Percentiles rank a stretch among this genome's conserved stretches.
These are phyloP conservation scores for Eilema depressum DNA, from an alignment of 2,888 invertebrate genomes.

Conservation along the genomic window DNA sequence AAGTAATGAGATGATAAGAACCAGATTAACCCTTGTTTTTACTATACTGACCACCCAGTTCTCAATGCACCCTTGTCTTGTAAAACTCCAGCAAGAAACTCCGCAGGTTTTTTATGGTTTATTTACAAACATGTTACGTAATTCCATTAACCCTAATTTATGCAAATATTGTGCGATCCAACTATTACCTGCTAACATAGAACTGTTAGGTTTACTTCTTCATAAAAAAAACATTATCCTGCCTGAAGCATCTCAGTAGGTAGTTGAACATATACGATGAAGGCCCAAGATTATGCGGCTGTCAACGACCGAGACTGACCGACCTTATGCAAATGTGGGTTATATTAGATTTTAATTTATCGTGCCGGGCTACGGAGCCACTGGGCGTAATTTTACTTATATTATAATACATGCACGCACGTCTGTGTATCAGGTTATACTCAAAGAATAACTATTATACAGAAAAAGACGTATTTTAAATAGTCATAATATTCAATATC, in stretches of 20 bases:
- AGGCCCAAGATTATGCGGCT: slow-evolving; percentile 35
- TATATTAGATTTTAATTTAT: slow-evolving; percentile 39
- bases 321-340: slow-evolving; percentile 50
- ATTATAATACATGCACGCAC: not conserved
- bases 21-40: not conserved
- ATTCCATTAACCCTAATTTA: not conserved
- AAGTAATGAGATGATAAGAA: not conserved
- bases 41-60: not conserved
- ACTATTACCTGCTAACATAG: not conserved
- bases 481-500: no score
- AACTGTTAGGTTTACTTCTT: not conserved
- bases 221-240: not conserved
- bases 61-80: not conserved
- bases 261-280: slow-evolving; percentile 35
- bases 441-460: not conserved
- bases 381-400: slow-evolving; percentile 1
- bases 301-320: slow-evolving; percentile 55
- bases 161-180: not conserved
- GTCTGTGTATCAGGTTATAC: not conserved
- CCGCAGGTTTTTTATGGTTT: not conserved
- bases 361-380: slow-evolving; percentile 18
- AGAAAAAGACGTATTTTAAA: no score
- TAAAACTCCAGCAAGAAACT: no score
- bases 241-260: not conserved
- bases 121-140: not conserved